Evolutionary conservation across 2,113 vertebrate species (phyloP).

Genomic region (Rhinoderma darwinii): DNA sequence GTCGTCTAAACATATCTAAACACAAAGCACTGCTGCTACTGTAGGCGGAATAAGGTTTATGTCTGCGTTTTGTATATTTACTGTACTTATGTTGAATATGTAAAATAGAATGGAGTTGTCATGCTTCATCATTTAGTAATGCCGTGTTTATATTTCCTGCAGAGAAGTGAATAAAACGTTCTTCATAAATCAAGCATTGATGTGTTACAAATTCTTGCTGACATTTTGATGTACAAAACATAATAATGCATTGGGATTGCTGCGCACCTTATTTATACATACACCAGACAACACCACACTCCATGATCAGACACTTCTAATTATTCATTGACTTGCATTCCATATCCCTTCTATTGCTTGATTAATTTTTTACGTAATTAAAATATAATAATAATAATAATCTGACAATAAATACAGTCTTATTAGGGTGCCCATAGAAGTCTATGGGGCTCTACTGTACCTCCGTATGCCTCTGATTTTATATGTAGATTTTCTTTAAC

Average conservation of each 20-base stretch:
- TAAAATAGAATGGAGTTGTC: constrained; percentile 52
- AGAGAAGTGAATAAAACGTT: constrained; percentile 54
- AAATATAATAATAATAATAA: no score
- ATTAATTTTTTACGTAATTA: neutral
- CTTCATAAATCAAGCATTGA: constrained; percentile 57
- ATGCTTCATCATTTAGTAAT: constrained; percentile 57
- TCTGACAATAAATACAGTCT: neutral
- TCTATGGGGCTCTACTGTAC: no score
- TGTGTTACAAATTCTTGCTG: constrained; percentile 58
- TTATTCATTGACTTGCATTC: constrained; percentile 54
- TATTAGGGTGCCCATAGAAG: neutral
- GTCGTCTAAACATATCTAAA: neutral
- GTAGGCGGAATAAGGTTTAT: constrained; percentile 13
- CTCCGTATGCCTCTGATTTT: no score
- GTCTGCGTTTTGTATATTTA: constrained; percentile 36
- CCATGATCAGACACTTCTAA: constrained; percentile 43
- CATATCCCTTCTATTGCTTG: constrained; percentile 18
- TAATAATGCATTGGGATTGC: constrained; percentile 51
- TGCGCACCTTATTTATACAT: constrained; percentile 49
- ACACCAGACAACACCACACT: constrained; percentile 25
- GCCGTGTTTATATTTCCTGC: constrained; percentile 56
- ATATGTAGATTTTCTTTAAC: no score
- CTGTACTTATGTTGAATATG: constrained; percentile 42
- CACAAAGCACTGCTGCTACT: neutral
- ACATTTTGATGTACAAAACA: constrained; percentile 57